Percentiles rank a stretch among this genome's conserved stretches.
phyloP scores from a whole-genome alignment of 2,888 invertebrate genomes.

The Arctia plantaginis region DNA sequence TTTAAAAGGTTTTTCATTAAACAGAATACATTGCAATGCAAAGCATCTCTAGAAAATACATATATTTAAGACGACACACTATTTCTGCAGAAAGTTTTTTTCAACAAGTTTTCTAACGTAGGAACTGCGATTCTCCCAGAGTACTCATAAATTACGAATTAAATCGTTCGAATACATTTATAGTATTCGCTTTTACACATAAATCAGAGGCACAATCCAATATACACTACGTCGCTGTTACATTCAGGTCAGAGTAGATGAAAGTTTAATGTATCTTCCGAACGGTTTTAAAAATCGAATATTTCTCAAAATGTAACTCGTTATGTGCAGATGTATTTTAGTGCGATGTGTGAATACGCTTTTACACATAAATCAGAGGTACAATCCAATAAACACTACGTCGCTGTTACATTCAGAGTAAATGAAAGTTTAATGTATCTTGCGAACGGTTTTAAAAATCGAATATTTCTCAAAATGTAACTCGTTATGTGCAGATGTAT shows the following conservation, averaged over 20 bases:
- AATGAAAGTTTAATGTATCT: slow-evolving; percentile 10
- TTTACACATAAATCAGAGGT: slow-evolving; percentile 22
- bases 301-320: too few species aligned
- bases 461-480: too few species aligned
- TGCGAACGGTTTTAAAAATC: not conserved
- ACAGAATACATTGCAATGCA: not conserved
- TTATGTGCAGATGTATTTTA: too few species aligned
- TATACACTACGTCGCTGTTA: slow-evolving; percentile 7
- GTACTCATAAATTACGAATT: slow-evolving; percentile 19
- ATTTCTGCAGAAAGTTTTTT: slow-evolving; percentile 7
- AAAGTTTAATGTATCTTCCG: slow-evolving; percentile 1
- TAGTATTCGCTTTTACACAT: slow-evolving; percentile 8
- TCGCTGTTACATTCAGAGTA: slow-evolving; percentile 12
- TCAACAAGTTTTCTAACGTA: slow-evolving; percentile 4
- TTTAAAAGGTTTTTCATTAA: not conserved
- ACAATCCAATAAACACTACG: slow-evolving; percentile 16
- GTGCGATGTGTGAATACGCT: too few species aligned
- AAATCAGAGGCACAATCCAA: slow-evolving; percentile 23
- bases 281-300: not conserved
- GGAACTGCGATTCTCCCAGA: not conserved
- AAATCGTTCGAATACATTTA: slow-evolving; percentile 17
- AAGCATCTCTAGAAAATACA: not conserved
- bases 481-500: too few species aligned
- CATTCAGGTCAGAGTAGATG: slow-evolving; percentile 14
- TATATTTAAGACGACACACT: slow-evolving; percentile 5